These are phyloP conservation scores for Auanema freiburgensis DNA, from an alignment of 2,888 invertebrate genomes.

Conservation along the genomic window DNA sequence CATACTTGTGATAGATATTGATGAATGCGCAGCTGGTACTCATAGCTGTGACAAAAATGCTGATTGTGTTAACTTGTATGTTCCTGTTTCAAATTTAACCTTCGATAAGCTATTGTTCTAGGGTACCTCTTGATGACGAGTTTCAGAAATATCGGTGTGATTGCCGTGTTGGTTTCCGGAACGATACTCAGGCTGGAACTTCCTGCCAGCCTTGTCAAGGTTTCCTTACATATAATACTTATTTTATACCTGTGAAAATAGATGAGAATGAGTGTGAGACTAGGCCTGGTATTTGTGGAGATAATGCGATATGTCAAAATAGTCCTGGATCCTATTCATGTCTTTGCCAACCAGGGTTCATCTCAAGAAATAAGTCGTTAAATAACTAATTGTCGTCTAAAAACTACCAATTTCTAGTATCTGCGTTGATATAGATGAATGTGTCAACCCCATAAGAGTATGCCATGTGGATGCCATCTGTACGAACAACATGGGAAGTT, in stretches of 20 bases:
- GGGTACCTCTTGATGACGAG: not conserved
- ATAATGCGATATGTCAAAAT: not conserved
- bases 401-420: constrained; percentile 9
- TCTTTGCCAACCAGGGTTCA: not conserved
- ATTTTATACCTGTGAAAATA: constrained; percentile 46
- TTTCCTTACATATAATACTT: constrained; percentile 53
- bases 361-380: not conserved
- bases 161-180: constrained; percentile 7
- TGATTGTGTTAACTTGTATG: constrained; percentile 7
- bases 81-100: not conserved
- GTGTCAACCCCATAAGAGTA: constrained; percentile 11
- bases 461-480: constrained; percentile 46
- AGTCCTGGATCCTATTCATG: not conserved
- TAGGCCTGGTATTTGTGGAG: not conserved
- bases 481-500: constrained; percentile 49
- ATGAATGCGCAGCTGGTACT: constrained; percentile 8
- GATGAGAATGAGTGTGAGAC: not conserved
- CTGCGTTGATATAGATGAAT: constrained; percentile 55
- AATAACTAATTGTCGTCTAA: not conserved
- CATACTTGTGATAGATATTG: constrained; percentile 17
- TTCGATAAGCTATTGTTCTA: not conserved
- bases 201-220: constrained; percentile 11
- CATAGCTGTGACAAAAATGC: constrained; percentile 13
- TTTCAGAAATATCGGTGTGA: constrained; percentile 14
- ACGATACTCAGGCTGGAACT: constrained; percentile 5